These are phyloP conservation scores for Spodoptera picta DNA, from an alignment of 2,888 invertebrate genomes.

Conservation along the genomic window DNA sequence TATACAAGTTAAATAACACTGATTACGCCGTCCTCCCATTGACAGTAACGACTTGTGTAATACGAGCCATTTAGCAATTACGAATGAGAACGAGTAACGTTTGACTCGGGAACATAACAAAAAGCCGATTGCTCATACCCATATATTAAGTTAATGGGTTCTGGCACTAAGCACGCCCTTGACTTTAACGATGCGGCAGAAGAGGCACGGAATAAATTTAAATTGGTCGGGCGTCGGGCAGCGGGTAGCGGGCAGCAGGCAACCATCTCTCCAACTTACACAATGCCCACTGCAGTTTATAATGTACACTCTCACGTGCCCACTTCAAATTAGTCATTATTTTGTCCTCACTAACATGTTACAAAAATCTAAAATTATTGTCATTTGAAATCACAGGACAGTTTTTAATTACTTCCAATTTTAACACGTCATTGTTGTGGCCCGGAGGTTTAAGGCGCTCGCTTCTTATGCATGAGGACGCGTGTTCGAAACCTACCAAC, in stretches of 20 bases:
- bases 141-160: constrained; percentile 81
- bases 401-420: no score
- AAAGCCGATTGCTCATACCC: constrained; percentile 76
- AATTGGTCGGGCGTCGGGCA: constrained; percentile 68
- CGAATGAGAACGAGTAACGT: constrained; percentile 65
- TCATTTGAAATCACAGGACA: no score
- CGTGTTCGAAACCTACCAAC: no score
- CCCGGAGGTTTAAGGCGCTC: no score
- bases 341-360: no score
- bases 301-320: constrained; percentile 39
- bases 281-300: constrained; percentile 47
- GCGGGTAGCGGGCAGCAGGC: constrained; percentile 39
- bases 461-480: no score
- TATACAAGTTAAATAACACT: constrained; percentile 54
- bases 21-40: constrained; percentile 56
- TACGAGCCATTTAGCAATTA: constrained; percentile 75
- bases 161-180: constrained; percentile 78
- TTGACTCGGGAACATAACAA: constrained; percentile 71
- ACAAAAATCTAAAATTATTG: no score
- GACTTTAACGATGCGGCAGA: constrained; percentile 78
- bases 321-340: constrained; percentile 32
- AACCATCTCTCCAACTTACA: constrained; percentile 46
- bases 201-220: constrained; percentile 79
- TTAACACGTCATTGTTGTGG: no score
- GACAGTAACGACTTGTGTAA: constrained; percentile 69